Conservation (phyloP, 2,797 vertebrate genomes). For the Petrocephalus schoutedeni region DNA sequence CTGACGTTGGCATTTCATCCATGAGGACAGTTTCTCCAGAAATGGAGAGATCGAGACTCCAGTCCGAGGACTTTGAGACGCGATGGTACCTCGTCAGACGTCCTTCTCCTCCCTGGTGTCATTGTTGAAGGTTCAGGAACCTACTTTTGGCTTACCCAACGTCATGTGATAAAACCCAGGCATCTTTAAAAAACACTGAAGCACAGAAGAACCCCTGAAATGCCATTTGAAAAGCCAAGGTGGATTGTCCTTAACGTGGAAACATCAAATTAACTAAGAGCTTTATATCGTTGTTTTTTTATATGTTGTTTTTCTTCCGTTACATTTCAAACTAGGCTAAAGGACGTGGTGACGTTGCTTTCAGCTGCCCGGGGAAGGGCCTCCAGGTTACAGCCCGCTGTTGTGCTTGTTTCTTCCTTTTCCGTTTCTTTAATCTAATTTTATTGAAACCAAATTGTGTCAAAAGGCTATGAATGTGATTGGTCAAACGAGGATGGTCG, state of each 20-base stretch:
- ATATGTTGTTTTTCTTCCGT: conserved; percentile 35
- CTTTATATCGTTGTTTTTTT: conserved; percentile 19
- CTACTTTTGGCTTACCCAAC: not conserved
- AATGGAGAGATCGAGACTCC: not conserved
- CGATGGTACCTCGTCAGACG: not conserved
- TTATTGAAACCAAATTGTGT: conserved; percentile 60
- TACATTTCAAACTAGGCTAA: conserved; percentile 44
- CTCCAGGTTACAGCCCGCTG: conserved; percentile 38
- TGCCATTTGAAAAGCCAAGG: not conserved
- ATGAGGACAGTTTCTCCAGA: not conserved
- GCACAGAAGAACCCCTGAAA: not conserved
- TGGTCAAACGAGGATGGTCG: conserved; percentile 45
- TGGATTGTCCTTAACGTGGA: conserved; percentile 50
- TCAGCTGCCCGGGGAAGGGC: conserved; percentile 39
- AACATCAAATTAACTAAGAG: conserved; percentile 45
- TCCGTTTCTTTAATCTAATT: conserved; percentile 42
- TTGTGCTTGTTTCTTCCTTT: conserved; percentile 32
- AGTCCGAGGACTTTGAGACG: not conserved
- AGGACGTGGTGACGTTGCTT: conserved; percentile 49
- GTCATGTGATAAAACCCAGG: conserved; percentile 46
- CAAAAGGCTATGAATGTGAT: conserved; percentile 61
- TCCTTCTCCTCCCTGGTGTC: not conserved
- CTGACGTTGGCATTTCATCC: not conserved
- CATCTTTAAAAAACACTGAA: conserved; percentile 40
- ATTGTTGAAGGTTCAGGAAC: conserved; percentile 32